A percentile compares a stretch with the other conserved stretches of the same genome.
Evolutionary conservation across 2,888 invertebrate genomes (phyloP).

Genomic region (Stenodema calcarata): DNA sequence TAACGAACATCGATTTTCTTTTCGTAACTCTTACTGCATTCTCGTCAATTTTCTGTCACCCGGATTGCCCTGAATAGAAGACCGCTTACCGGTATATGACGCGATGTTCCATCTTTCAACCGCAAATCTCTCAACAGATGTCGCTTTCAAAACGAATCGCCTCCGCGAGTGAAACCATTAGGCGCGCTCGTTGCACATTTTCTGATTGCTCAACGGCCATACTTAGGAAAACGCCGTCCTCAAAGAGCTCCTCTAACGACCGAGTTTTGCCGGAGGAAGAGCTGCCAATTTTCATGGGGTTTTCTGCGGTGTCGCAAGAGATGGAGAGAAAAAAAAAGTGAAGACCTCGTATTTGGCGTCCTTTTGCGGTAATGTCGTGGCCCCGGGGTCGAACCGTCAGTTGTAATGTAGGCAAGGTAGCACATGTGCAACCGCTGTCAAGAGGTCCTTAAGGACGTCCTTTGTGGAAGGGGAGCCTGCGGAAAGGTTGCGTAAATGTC

Average conservation of each 20-base stretch:
- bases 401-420: neutral
- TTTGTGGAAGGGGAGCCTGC: neutral
- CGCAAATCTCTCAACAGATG: neutral
- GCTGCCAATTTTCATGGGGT: neutral
- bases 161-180: neutral
- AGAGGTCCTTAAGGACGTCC: neutral
- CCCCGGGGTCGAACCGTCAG: neutral
- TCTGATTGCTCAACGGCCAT: neutral
- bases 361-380: neutral
- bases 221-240: neutral
- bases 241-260: neutral
- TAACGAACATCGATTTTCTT: no score
- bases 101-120: neutral
- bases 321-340: neutral
- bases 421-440: slow-evolving; percentile 3
- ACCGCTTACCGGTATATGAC: neutral
- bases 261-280: neutral
- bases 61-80: neutral
- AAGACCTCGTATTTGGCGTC: neutral
- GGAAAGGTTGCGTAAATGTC: neutral
- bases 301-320: neutral
- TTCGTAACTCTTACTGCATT: neutral
- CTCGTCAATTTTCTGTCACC: neutral
- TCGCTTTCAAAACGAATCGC: neutral
- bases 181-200: neutral